phyloP scores from a whole-genome alignment of 2,797 vertebrate species.

The Coluber constrictor region DNA sequence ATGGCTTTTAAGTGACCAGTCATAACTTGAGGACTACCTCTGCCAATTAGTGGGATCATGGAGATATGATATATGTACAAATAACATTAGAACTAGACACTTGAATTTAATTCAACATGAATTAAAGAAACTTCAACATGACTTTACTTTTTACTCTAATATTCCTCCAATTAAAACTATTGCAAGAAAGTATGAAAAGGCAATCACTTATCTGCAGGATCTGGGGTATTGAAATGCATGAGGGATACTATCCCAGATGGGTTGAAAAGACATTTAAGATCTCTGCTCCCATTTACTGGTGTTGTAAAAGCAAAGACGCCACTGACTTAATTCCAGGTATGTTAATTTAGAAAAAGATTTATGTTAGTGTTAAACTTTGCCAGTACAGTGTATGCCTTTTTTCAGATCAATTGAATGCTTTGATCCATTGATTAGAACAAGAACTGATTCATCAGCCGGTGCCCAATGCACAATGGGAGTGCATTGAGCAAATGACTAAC shows the following conservation, averaged over 20 bases:
- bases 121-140: neutral
- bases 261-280: neutral
- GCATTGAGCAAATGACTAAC: neutral
- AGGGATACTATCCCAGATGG: neutral
- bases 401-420: neutral
- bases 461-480: neutral
- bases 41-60: neutral
- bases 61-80: neutral
- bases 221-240: neutral
- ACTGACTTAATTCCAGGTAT: neutral
- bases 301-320: neutral
- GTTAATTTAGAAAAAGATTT: neutral
- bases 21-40: neutral
- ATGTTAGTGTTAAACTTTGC: neutral
- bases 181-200: neutral
- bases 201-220: neutral
- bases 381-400: neutral
- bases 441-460: neutral
- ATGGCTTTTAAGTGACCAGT: neutral
- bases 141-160: neutral
- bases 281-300: neutral
- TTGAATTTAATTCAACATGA: neutral
- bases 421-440: neutral
- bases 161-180: neutral
- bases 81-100: neutral